phyloP scores from a whole-genome alignment of 2,888 invertebrate species.

The Smittia aterrima region DNA sequence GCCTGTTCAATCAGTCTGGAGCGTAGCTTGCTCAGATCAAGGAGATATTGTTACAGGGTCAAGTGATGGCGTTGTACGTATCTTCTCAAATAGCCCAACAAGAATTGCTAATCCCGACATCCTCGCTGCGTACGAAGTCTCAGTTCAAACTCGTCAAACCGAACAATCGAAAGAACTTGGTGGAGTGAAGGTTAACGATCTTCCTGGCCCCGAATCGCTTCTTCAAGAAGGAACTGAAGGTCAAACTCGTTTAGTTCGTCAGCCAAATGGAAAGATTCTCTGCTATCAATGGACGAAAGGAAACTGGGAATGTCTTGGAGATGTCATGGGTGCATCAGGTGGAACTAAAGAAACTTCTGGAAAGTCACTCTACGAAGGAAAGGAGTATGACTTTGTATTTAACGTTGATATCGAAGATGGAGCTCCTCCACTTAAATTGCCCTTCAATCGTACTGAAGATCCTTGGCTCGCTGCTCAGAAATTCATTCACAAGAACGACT shows the following conservation, averaged over 20 bases:
- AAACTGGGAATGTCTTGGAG: slow-evolving; percentile 84
- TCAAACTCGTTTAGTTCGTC: slow-evolving; percentile 79
- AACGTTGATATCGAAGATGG: slow-evolving; percentile 94
- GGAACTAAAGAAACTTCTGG: slow-evolving; percentile 65
- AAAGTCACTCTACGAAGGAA: slow-evolving; percentile 79
- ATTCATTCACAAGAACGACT: slow-evolving; percentile 80
- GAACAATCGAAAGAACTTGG: slow-evolving; percentile 71
- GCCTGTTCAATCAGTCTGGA: slow-evolving; percentile 90
- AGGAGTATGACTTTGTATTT: slow-evolving; percentile 94
- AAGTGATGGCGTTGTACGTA: slow-evolving; percentile 83
- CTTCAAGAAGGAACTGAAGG: slow-evolving; percentile 78
- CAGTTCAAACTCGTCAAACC: slow-evolving; percentile 64
- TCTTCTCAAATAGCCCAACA: slow-evolving; percentile 73
- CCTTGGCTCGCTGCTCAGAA: slow-evolving; percentile 89
- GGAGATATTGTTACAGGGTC: slow-evolving; percentile 86
- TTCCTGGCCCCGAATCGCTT: slow-evolving; percentile 78
- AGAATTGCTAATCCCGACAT: slow-evolving; percentile 66
- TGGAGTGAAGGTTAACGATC: slow-evolving; percentile 80
- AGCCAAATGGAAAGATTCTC: slow-evolving; percentile 66
- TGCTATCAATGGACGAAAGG: slow-evolving; percentile 75
- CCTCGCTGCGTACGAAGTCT: slow-evolving; percentile 67
- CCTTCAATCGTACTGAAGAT: slow-evolving; percentile 86
- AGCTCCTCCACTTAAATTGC: slow-evolving; percentile 81
- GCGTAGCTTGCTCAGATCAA: slow-evolving; percentile 65
- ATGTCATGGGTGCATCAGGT: slow-evolving; percentile 77